Evolutionary conservation across 1,140 invertebrate species (phyloP).

Genomic region (Scaptomyza graminum): DNA sequence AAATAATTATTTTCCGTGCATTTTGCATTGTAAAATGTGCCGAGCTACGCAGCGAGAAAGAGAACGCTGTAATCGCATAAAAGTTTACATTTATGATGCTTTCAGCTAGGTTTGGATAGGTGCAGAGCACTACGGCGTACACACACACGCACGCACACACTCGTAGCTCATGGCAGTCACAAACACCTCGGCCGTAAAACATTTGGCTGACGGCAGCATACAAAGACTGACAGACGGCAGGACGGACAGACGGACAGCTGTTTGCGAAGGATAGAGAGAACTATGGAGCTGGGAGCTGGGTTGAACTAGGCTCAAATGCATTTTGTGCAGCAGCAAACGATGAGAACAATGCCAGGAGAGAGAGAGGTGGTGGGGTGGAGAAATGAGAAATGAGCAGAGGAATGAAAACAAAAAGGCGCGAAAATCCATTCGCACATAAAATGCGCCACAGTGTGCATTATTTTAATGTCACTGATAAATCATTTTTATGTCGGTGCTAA

Average conservation of each 20-base stretch:
- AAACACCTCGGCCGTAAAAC: slow-evolving; percentile 77
- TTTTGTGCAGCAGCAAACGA: slow-evolving; percentile 35
- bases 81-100: slow-evolving; percentile 80
- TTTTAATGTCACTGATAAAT: slow-evolving; percentile 84
- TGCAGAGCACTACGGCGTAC: slow-evolving; percentile 10
- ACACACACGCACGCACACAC: slow-evolving; percentile 33
- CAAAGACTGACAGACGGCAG: slow-evolving; percentile 70
- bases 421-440: slow-evolving; percentile 84
- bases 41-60: slow-evolving; percentile 47
- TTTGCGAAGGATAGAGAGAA: slow-evolving; percentile 13
- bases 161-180: slow-evolving; percentile 27
- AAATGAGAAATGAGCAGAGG: slow-evolving; percentile 2
- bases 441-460: slow-evolving; percentile 84
- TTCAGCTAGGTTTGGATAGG: slow-evolving; percentile 61
- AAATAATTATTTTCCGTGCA: slow-evolving; percentile 43
- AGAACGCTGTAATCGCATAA: slow-evolving; percentile 76
- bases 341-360: background rate
- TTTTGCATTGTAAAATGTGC: slow-evolving; percentile 35
- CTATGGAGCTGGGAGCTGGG: slow-evolving; percentile 5
- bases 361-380: background rate
- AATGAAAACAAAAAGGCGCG: slow-evolving; percentile 77
- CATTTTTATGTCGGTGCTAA: slow-evolving; percentile 84
- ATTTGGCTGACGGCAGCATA: slow-evolving; percentile 75
- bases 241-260: slow-evolving; percentile 41
- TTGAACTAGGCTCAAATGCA: slow-evolving; percentile 49